Conservation (phyloP, 2,888 invertebrate genomes). For the Troilus luridus region DNA sequence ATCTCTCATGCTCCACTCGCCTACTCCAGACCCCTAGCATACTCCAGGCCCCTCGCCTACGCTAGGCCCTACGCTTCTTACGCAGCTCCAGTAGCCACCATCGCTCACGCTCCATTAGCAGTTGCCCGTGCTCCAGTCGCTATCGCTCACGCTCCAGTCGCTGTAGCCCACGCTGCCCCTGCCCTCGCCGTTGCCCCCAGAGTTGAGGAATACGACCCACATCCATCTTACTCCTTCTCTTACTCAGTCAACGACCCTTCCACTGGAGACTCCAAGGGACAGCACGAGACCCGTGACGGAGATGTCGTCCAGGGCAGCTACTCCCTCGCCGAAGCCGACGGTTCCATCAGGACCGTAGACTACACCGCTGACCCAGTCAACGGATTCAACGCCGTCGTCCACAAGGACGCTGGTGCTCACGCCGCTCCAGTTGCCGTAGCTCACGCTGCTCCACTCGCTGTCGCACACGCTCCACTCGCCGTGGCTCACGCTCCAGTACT, state of each 20-base stretch:
- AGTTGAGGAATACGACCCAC: conserved; percentile 65
- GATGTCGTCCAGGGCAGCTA: conserved; percentile 68
- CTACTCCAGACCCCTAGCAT: conserved; percentile 29
- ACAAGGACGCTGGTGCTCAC: conserved; percentile 67
- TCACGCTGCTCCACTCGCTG: conserved; percentile 59
- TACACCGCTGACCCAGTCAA: neutral
- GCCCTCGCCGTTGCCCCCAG: conserved; percentile 59
- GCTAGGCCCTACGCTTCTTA: conserved; percentile 20
- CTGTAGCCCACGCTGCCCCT: neutral
- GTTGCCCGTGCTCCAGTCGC: conserved; percentile 36
- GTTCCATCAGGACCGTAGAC: conserved; percentile 64
- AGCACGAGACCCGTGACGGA: conserved; percentile 67
- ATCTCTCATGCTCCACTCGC: neutral
- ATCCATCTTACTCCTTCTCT: conserved; percentile 66
- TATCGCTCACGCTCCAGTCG: conserved; percentile 39
- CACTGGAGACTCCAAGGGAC: conserved; percentile 67
- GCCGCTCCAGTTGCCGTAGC: conserved; percentile 65
- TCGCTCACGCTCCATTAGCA: conserved; percentile 40
- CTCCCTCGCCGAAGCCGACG: conserved; percentile 63
- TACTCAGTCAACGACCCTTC: conserved; percentile 66
- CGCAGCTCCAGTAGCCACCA: conserved; percentile 62
- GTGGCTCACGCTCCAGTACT: neutral
- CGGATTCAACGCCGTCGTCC: conserved; percentile 65
- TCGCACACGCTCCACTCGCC: neutral
- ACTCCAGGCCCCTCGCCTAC: conserved; percentile 50